phyloP scores from a whole-genome alignment of 2,113 vertebrate genomes.

The Lamprologus tigripictilis region DNA sequence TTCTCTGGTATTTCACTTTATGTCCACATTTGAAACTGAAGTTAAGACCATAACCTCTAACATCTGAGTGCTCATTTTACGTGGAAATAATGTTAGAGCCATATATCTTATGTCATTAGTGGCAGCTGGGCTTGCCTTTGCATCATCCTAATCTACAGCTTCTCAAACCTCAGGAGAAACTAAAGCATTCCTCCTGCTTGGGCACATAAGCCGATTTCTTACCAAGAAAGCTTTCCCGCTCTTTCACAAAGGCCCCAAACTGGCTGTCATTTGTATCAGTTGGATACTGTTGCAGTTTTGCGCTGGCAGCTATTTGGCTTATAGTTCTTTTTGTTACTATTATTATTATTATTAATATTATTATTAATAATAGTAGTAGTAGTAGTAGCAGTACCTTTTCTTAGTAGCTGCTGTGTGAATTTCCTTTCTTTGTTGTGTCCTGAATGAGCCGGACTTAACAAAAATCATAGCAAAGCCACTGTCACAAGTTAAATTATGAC shows the following conservation, averaged over 20 bases:
- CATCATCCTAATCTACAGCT: background rate
- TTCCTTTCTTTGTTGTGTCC: background rate
- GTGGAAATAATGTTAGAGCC: background rate
- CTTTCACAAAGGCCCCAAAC: background rate
- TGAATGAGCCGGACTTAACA: background rate
- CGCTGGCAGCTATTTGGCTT: accelerated
- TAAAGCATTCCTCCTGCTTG: background rate
- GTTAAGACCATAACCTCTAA: background rate
- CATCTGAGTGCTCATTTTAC: background rate
- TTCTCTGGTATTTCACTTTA: background rate
- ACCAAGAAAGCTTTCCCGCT: background rate
- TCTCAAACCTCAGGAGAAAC: background rate
- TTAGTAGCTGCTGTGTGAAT: background rate
- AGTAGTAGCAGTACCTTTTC: background rate
- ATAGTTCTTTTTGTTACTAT: background rate
- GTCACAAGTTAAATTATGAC: background rate
- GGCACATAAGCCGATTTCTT: background rate
- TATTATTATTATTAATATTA: background rate
- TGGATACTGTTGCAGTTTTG: background rate
- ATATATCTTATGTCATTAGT: background rate
- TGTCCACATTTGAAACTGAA: background rate
- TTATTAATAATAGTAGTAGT: accelerated
- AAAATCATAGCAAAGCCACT: background rate
- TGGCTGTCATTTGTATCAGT: background rate
- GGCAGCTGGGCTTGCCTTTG: background rate